Conservation (phyloP, 2,797 vertebrate genomes). For the Sciaenops ocellatus region DNA sequence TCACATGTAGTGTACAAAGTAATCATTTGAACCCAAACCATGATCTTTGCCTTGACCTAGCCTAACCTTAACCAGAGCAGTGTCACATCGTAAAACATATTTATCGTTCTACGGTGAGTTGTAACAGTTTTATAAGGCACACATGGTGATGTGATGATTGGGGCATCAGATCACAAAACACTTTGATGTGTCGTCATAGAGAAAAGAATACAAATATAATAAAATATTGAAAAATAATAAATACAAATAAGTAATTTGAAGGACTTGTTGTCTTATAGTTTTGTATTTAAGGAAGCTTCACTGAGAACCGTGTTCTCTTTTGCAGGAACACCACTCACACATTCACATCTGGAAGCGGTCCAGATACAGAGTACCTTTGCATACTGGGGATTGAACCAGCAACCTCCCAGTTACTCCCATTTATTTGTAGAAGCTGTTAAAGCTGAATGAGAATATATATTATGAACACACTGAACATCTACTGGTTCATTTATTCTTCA, state of each 20-base stretch:
- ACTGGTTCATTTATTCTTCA: not conserved
- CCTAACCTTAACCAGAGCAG: not conserved
- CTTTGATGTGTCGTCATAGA: not conserved
- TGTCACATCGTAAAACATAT: not conserved
- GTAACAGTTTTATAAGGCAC: not conserved
- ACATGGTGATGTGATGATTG: not conserved
- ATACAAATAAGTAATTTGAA: not conserved
- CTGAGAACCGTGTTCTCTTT: not conserved
- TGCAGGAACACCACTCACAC: not conserved
- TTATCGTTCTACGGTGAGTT: not conserved
- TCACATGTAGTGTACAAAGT: not conserved
- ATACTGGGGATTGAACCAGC: not conserved
- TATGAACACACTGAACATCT: not conserved
- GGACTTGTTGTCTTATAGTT: not conserved
- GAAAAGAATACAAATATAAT: no score
- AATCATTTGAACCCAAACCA: not conserved
- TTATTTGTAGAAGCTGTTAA: not conserved
- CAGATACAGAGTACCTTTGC: not conserved
- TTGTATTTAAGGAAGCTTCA: not conserved
- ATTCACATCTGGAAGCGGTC: not conserved
- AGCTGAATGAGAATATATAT: not conserved
- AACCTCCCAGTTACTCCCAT: not conserved
- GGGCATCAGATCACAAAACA: not conserved
- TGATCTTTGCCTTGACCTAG: not conserved
- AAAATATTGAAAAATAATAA: no score